Evolutionary conservation across 2,113 vertebrate species (phyloP).

Genomic region (Megaleporinus macrocephalus): DNA sequence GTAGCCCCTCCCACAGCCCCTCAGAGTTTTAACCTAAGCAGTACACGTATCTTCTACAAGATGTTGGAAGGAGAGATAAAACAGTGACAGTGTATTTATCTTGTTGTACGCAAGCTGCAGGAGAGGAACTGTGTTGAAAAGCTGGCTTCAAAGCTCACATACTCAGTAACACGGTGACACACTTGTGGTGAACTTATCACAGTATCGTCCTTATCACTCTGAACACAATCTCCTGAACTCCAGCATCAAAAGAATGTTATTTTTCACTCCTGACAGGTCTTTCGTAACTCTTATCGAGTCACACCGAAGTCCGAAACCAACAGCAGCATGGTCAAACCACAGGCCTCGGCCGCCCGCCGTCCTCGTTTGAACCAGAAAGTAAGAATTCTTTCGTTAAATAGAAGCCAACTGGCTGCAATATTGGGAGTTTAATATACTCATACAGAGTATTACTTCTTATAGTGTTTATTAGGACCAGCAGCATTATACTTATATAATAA

Average conservation of each 20-base stretch:
- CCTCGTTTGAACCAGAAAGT: neutral
- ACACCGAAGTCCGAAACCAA: neutral
- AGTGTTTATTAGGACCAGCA: too few relatives aligned
- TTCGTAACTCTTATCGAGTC: slow-evolving; percentile 30
- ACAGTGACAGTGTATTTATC: neutral
- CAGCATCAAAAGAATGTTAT: slow-evolving; percentile 49
- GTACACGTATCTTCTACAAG: neutral
- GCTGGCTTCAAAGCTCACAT: neutral
- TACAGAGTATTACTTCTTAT: too few relatives aligned
- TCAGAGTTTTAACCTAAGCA: neutral
- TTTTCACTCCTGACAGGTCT: slow-evolving; percentile 36
- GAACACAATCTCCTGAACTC: slow-evolving; percentile 39
- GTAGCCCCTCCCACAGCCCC: neutral
- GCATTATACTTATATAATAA: too few relatives aligned
- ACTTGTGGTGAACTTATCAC: slow-evolving; percentile 43
- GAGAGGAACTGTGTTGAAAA: neutral
- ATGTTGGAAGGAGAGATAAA: neutral
- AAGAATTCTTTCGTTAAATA: neutral
- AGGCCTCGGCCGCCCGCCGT: neutral
- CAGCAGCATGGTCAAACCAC: slow-evolving; percentile 5
- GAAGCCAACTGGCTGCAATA: too few relatives aligned
- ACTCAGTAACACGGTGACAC: slow-evolving; percentile 27
- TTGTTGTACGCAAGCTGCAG: neutral
- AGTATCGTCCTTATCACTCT: slow-evolving; percentile 43
- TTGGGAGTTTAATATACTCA: too few relatives aligned